These are phyloP conservation scores for Chalcosyrphus nemorum DNA, from an alignment of 2,888 invertebrate species.

Conservation along the genomic window DNA sequence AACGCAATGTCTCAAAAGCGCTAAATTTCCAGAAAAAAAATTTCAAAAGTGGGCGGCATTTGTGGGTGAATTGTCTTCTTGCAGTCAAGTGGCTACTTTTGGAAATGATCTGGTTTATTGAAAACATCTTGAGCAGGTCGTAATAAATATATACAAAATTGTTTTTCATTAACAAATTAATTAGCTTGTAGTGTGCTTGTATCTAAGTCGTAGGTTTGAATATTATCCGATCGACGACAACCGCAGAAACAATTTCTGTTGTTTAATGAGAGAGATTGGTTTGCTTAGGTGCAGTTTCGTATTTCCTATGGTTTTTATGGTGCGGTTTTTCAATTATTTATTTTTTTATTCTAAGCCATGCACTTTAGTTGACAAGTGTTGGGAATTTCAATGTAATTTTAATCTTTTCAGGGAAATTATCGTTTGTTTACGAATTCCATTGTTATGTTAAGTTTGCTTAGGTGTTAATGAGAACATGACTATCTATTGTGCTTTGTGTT, in stretches of 20 bases:
- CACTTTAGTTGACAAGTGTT: background rate
- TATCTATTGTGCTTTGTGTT: no score
- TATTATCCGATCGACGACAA: background rate
- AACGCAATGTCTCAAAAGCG: background rate
- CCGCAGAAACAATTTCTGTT: background rate
- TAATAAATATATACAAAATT: background rate
- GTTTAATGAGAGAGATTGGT: background rate
- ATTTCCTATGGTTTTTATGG: background rate
- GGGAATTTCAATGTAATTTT: background rate
- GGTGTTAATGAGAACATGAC: no score
- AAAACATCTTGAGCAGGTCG: conserved; percentile 1
- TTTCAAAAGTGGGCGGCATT: background rate
- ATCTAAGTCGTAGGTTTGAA: background rate
- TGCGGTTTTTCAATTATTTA: background rate
- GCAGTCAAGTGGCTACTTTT: conserved; percentile 12
- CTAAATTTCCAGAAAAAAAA: background rate
- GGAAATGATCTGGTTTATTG: conserved; percentile 24
- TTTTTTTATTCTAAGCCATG: background rate
- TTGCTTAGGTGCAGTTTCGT: background rate
- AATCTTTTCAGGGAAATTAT: background rate
- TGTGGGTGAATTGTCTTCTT: background rate
- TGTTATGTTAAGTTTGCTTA: no score
- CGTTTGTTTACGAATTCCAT: no score
- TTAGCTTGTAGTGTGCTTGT: background rate
- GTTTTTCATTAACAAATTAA: background rate